These are phyloP conservation scores for Alcedo quadribrachys DNA, from an alignment of 2,797 vertebrate genomes.

Conservation along the genomic window DNA sequence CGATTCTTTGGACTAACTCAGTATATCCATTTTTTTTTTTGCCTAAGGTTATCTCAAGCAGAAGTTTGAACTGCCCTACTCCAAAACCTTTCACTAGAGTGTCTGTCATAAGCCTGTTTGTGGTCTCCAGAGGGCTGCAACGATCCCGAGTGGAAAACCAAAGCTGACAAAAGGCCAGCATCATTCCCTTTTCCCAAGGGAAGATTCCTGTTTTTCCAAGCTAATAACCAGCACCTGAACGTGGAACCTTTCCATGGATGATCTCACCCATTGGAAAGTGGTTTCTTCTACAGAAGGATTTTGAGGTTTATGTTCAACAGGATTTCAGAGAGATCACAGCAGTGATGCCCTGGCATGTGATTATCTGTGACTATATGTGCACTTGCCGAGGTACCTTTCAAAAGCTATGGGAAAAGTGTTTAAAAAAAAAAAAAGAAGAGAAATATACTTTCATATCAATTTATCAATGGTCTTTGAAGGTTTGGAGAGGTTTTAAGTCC, in stretches of 20 bases:
- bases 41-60: not conserved
- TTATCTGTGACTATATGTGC: not conserved
- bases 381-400: not conserved
- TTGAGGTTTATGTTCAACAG: not conserved
- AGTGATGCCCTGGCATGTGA: not conserved
- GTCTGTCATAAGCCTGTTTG: not conserved
- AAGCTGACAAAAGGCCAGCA: not conserved
- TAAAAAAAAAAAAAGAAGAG: not conserved
- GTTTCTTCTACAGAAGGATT: not conserved
- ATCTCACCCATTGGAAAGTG: not conserved
- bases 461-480: not conserved
- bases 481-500: not conserved
- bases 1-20: not conserved
- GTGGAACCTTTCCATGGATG: not conserved
- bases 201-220: not conserved
- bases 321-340: not conserved
- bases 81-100: not conserved
- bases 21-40: not conserved
- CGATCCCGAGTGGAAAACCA: not conserved
- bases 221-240: not conserved
- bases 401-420: not conserved
- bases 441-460: not conserved
- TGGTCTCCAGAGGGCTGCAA: not conserved
- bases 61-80: not conserved
- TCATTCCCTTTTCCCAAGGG: not conserved